Evolutionary conservation across 2,797 vertebrate species (phyloP).

Genomic region (Danio jaintianensis): DNA sequence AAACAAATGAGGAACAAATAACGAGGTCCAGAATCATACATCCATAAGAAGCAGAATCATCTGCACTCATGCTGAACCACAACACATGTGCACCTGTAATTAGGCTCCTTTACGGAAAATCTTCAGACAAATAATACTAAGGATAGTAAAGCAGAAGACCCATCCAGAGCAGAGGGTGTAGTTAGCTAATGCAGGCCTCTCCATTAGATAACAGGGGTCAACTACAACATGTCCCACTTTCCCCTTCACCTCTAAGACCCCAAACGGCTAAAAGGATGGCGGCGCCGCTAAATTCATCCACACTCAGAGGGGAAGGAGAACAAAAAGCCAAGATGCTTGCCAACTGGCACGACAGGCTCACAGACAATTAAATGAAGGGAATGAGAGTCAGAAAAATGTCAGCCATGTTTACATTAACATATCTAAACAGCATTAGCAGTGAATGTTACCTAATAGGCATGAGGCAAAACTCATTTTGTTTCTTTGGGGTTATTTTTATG

Average conservation of each 20-base stretch:
- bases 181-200: slow-evolving; percentile 39
- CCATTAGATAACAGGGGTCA: slow-evolving; percentile 50
- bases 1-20: slow-evolving; percentile 60
- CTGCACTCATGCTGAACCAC: slow-evolving; percentile 59
- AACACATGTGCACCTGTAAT: slow-evolving; percentile 64
- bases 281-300: slow-evolving; percentile 3
- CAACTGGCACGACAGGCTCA: background rate
- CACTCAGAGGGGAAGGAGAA: background rate
- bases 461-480: background rate
- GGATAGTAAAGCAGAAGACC: background rate
- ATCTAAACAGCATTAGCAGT: background rate
- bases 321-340: background rate
- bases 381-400: slow-evolving; percentile 7
- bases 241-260: slow-evolving; percentile 29
- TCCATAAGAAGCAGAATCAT: slow-evolving; percentile 48
- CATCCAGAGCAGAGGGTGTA: slow-evolving; percentile 31
- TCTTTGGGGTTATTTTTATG: background rate
- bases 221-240: slow-evolving; percentile 39
- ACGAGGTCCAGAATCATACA: slow-evolving; percentile 56
- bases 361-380: background rate
- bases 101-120: slow-evolving; percentile 47
- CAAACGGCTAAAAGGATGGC: slow-evolving; percentile 37
- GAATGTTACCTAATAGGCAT: background rate
- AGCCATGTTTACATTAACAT: slow-evolving; percentile 31
- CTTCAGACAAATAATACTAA: slow-evolving; percentile 45